A percentile compares a stretch with the other conserved stretches of the same genome.
phyloP scores from a whole-genome alignment of 2,797 vertebrate genomes.

The Acipenser oxyrinchus region DNA sequence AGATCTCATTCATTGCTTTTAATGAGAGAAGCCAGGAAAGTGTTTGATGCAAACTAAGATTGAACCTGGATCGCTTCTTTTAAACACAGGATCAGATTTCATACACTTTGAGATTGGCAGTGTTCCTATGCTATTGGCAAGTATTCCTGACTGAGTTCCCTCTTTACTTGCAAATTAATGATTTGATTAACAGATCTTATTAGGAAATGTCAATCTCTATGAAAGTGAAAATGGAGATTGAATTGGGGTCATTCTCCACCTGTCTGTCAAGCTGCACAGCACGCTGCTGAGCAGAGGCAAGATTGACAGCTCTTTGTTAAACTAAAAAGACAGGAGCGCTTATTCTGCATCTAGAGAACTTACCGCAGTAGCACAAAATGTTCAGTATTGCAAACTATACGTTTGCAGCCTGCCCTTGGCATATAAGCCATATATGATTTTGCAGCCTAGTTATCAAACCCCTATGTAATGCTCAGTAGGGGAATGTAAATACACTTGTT shows the following conservation, averaged over 20 bases:
- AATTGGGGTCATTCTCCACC: constrained; percentile 43
- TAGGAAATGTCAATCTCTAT: constrained; percentile 59
- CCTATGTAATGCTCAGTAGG: neutral
- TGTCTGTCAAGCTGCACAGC: constrained; percentile 54
- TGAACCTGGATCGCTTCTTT: constrained; percentile 23
- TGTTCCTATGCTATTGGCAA: neutral
- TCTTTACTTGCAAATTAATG: constrained; percentile 63
- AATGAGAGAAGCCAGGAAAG: constrained; percentile 23
- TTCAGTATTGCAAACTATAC: constrained; percentile 18
- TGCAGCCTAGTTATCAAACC: constrained; percentile 1
- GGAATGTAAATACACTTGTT: neutral
- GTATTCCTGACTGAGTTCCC: constrained; percentile 34
- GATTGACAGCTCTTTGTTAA: constrained; percentile 38
- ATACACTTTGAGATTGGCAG: constrained; percentile 39
- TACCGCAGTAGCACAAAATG: constrained; percentile 12
- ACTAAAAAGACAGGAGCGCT: constrained; percentile 29
- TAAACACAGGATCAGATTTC: constrained; percentile 34
- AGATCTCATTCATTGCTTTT: constrained; percentile 21
- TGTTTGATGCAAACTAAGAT: constrained; percentile 20
- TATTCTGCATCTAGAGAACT: constrained; percentile 11
- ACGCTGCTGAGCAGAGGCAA: constrained; percentile 19
- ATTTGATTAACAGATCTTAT: constrained; percentile 68
- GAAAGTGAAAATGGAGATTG: constrained; percentile 48
- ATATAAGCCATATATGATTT: constrained; percentile 13
- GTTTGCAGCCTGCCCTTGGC: no score